These are phyloP conservation scores for Blomia tropicalis DNA, from an alignment of 2,888 invertebrate genomes.

Conservation along the genomic window DNA sequence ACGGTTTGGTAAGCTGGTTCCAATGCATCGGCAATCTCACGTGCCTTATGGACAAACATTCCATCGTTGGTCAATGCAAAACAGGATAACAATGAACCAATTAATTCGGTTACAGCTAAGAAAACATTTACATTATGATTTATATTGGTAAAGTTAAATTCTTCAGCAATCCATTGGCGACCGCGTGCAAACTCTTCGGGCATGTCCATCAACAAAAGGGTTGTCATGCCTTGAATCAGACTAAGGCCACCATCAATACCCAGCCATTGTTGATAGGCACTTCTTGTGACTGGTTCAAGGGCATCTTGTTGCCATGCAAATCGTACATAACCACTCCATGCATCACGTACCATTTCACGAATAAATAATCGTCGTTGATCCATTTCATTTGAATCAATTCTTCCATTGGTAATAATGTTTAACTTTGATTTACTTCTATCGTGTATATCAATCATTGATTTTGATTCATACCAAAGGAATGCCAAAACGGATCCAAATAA, in stretches of 20 bases:
- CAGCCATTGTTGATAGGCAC: neutral
- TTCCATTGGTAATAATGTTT: too few relatives aligned
- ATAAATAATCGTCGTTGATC: neutral
- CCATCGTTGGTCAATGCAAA: neutral
- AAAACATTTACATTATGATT: neutral
- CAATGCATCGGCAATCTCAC: neutral
- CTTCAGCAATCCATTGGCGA: neutral
- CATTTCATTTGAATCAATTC: too few relatives aligned
- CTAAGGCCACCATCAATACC: neutral
- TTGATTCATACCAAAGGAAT: too few relatives aligned
- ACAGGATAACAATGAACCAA: neutral
- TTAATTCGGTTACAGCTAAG: neutral
- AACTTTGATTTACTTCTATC: too few relatives aligned
- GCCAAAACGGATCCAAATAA: too few relatives aligned
- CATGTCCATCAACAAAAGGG: neutral
- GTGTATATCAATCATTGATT: too few relatives aligned
- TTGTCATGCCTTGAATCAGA: neutral
- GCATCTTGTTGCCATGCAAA: slow-evolving; percentile 1
- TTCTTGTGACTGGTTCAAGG: neutral
- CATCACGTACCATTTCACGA: neutral
- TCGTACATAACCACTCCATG: neutral
- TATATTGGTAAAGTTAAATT: neutral
- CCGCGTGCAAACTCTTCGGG: neutral
- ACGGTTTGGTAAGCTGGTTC: neutral
- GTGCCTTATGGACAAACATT: neutral